phyloP scores from a whole-genome alignment of 2,888 invertebrate species.

The Alitta virens region DNA sequence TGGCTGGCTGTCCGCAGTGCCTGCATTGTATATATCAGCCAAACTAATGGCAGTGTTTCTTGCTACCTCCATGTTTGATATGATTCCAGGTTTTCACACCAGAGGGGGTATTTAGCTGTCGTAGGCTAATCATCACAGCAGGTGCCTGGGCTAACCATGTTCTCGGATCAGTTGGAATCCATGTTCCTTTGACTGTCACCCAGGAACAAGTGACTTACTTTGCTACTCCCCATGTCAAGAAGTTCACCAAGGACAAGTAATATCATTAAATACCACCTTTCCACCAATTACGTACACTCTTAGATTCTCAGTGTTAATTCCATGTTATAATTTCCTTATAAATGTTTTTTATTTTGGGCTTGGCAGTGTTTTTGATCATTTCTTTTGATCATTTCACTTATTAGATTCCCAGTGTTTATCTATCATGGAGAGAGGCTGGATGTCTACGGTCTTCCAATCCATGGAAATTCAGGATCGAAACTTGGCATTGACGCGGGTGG shows the following conservation, averaged over 20 bases:
- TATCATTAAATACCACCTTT: no score
- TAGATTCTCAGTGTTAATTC: no score
- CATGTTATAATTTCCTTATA: no score
- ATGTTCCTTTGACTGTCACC: slow-evolving; percentile 50
- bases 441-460: slow-evolving; percentile 45
- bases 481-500: slow-evolving; percentile 51
- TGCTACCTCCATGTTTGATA: no score
- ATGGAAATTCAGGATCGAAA: slow-evolving; percentile 47
- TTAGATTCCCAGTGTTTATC: slow-evolving; percentile 51
- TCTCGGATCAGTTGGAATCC: slow-evolving; percentile 45
- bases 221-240: slow-evolving; percentile 45
- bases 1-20: no score
- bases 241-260: slow-evolving; percentile 51
- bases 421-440: slow-evolving; percentile 38
- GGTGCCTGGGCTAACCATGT: slow-evolving; percentile 54
- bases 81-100: slow-evolving; percentile 46
- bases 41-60: no score
- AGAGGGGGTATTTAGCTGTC: slow-evolving; percentile 40
- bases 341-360: no score
- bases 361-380: no score
- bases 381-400: no score
- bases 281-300: no score
- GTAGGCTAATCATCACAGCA: slow-evolving; percentile 43
- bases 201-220: slow-evolving; percentile 54
- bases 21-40: no score